These are phyloP conservation scores for Bombus difficillimus DNA, from an alignment of 1,140 invertebrate genomes.

Conservation along the genomic window DNA sequence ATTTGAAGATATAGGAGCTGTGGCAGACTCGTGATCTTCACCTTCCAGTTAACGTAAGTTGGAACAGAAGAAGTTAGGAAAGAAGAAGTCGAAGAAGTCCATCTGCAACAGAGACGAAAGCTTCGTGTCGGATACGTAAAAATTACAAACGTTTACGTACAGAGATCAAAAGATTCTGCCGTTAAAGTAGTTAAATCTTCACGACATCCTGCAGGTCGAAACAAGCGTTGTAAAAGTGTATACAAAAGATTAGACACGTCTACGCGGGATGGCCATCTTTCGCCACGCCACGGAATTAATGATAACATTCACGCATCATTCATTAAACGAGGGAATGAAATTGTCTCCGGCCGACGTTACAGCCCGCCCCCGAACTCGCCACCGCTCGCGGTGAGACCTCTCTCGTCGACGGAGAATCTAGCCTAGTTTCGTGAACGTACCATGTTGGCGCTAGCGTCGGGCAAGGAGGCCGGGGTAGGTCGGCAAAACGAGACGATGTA, in stretches of 20 bases:
- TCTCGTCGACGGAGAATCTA: conserved; percentile 31
- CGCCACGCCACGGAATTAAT: not conserved
- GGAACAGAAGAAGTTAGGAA: not conserved
- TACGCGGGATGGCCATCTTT: not conserved
- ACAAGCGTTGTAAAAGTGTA: not conserved
- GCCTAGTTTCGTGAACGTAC: not conserved
- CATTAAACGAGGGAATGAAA: conserved; percentile 27
- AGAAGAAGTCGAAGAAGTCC: not conserved
- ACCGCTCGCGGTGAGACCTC: conserved; percentile 21
- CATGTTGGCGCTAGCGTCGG: not conserved
- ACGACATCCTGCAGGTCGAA: fast-evolving
- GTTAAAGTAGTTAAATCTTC: no score
- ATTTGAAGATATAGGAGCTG: not conserved
- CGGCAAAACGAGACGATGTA: conserved; percentile 49
- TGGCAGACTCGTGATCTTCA: fast-evolving
- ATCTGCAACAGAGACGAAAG: not conserved
- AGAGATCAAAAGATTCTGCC: no score
- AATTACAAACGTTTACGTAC: not conserved
- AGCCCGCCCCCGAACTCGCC: not conserved
- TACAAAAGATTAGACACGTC: not conserved
- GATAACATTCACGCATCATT: conserved; percentile 18
- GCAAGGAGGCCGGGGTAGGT: conserved; percentile 29
- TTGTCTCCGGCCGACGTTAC: not conserved
- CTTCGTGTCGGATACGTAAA: not conserved
- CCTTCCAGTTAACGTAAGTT: not conserved